Conservation (phyloP, 64 coral and sea anemone genomes). For the Montipora foliosa region DNA sequence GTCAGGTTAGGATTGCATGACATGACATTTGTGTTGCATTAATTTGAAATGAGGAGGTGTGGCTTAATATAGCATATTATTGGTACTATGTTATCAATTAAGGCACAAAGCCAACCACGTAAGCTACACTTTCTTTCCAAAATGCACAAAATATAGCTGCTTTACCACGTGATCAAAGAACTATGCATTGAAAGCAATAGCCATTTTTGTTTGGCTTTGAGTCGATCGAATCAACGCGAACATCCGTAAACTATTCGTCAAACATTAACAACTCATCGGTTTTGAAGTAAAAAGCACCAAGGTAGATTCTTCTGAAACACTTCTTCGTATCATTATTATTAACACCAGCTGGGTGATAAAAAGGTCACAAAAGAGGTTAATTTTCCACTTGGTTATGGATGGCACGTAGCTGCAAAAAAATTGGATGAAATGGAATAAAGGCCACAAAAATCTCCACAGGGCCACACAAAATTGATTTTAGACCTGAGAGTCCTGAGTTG, state of each 20-base stretch:
- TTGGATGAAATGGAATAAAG: neutral
- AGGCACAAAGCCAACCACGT: neutral
- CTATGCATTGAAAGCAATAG: neutral
- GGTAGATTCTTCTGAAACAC: neutral
- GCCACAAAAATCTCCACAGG: neutral
- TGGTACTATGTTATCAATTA: constrained; percentile 9
- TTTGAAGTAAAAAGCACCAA: neutral
- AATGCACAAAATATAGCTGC: neutral
- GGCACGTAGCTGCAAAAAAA: neutral
- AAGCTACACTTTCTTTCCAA: neutral
- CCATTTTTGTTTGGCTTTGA: neutral
- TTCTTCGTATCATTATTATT: neutral
- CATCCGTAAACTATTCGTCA: neutral
- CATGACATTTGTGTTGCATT: neutral
- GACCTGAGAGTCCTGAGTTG: no score
- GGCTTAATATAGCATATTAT: neutral
- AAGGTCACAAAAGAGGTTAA: neutral
- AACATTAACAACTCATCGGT: neutral
- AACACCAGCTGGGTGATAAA: neutral
- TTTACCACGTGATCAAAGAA: neutral
- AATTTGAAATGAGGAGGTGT: neutral
- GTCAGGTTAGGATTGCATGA: neutral
- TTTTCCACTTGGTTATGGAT: neutral
- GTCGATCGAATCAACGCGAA: neutral
- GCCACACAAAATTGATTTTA: no score